Evolutionary conservation across 2,797 vertebrate species (phyloP).

Genomic region (Phrynocephalus forsythii): DNA sequence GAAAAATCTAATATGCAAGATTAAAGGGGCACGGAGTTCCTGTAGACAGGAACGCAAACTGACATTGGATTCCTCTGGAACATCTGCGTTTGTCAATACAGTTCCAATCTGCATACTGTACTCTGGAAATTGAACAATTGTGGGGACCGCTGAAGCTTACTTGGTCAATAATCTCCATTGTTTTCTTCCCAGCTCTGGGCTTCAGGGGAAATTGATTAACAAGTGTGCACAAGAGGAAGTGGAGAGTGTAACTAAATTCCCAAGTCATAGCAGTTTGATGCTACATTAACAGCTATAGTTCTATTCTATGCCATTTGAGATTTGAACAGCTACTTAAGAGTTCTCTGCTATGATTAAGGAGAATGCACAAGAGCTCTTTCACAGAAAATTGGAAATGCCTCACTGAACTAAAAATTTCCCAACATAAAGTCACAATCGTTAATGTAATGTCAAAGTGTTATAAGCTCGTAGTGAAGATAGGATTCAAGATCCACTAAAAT

Average conservation of each 20-base stretch:
- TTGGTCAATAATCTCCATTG: neutral
- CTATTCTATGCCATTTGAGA: too few relatives aligned
- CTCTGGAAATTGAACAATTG: neutral
- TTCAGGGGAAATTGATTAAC: neutral
- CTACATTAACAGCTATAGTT: too few relatives aligned
- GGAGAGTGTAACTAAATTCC: too few relatives aligned
- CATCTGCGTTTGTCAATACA: neutral
- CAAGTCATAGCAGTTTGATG: too few relatives aligned
- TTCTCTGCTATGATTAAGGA: too few relatives aligned
- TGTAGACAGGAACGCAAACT: neutral
- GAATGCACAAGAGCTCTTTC: neutral
- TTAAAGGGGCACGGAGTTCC: conserved; percentile 3
- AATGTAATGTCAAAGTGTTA: too few relatives aligned
- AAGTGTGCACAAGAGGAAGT: neutral
- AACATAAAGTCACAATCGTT: too few relatives aligned
- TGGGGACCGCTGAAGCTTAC: neutral
- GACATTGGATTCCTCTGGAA: neutral
- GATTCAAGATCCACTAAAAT: too few relatives aligned
- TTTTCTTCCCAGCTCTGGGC: neutral
- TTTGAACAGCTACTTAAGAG: too few relatives aligned
- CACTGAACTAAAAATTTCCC: too few relatives aligned
- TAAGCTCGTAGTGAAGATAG: too few relatives aligned
- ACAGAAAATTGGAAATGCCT: too few relatives aligned
- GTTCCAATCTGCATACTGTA: neutral
- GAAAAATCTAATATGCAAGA: conserved; percentile 16